A percentile compares a stretch with the other conserved stretches of the same genome.
phyloP scores from a whole-genome alignment of 2,888 invertebrate genomes.

The Protophormia terraenovae region DNA sequence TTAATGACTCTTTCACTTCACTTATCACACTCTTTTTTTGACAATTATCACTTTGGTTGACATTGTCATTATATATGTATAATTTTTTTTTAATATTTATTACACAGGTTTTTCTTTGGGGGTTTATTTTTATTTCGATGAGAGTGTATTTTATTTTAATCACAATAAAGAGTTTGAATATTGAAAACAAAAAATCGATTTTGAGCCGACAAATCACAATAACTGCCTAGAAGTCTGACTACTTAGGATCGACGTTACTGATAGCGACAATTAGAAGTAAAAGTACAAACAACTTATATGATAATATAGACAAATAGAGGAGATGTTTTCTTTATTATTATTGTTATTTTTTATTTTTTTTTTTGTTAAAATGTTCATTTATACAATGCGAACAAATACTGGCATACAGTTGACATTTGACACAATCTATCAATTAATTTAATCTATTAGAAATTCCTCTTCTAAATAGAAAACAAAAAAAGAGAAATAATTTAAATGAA shows the following conservation, averaged over 20 bases:
- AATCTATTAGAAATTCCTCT: slow-evolving; percentile 71
- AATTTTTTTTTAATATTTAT: not conserved
- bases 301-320: slow-evolving; percentile 6
- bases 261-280: slow-evolving; percentile 21
- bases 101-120: not conserved
- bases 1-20: slow-evolving; percentile 3
- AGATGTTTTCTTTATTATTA: slow-evolving; percentile 32
- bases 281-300: slow-evolving; percentile 30
- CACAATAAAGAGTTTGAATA: slow-evolving; percentile 18
- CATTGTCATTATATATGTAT: slow-evolving; percentile 26
- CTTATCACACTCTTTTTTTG: slow-evolving; percentile 11
- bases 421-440: slow-evolving; percentile 72
- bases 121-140: not conserved
- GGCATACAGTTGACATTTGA: slow-evolving; percentile 71
- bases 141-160: not conserved
- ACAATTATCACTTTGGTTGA: not conserved
- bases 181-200: not conserved
- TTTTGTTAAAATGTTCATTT: slow-evolving; percentile 36
- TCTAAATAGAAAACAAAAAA: slow-evolving; percentile 47
- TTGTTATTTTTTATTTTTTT: slow-evolving; percentile 40
- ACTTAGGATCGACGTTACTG: slow-evolving; percentile 39
- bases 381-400: slow-evolving; percentile 54
- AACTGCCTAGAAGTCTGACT: slow-evolving; percentile 20
- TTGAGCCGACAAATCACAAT: slow-evolving; percentile 10
- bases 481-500: slow-evolving; percentile 58